Conservation (phyloP, 2,113 vertebrate species). For the Brienomyrus brachyistius region DNA sequence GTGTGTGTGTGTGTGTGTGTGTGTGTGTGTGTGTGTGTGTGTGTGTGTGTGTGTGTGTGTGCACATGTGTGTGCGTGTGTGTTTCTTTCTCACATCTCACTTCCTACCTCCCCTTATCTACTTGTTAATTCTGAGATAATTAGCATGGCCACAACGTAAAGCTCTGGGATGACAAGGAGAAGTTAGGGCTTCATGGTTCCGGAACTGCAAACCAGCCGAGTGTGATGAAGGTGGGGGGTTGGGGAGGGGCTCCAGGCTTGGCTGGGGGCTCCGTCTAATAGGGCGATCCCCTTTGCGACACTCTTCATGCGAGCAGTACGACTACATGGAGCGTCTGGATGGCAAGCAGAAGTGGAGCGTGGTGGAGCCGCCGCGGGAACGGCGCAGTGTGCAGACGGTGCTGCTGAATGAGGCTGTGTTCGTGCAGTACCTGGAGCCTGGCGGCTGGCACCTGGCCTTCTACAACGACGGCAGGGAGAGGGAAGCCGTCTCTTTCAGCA, state of each 20-base stretch:
- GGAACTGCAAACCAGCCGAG: not conserved
- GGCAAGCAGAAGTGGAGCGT: constrained; percentile 99
- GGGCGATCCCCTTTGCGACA: not conserved
- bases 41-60: not conserved
- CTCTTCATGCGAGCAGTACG: constrained; percentile 64
- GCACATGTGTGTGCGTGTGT: not conserved
- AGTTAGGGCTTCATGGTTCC: not conserved
- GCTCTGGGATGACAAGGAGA: not conserved
- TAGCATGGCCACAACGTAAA: not conserved
- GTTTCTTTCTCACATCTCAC: not conserved
- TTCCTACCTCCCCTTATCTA: not conserved
- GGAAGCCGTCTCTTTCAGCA: constrained; percentile 90
- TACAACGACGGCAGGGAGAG: constrained; percentile 96
- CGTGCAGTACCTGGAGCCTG: constrained; percentile 89
- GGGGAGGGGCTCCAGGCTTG: not conserved
- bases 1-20: not conserved
- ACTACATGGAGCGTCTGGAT: constrained; percentile 96
- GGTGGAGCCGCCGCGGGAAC: constrained; percentile 85
- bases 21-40: too few relatives aligned
- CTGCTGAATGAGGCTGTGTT: constrained; percentile 95
- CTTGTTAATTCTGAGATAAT: not conserved
- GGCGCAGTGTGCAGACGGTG: constrained; percentile 91
- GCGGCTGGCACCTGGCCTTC: constrained; percentile 94
- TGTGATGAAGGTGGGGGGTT: not conserved
- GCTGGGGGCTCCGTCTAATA: not conserved